Conservation (phyloP, 2,888 invertebrate species). For the Cheilosia pagana region DNA sequence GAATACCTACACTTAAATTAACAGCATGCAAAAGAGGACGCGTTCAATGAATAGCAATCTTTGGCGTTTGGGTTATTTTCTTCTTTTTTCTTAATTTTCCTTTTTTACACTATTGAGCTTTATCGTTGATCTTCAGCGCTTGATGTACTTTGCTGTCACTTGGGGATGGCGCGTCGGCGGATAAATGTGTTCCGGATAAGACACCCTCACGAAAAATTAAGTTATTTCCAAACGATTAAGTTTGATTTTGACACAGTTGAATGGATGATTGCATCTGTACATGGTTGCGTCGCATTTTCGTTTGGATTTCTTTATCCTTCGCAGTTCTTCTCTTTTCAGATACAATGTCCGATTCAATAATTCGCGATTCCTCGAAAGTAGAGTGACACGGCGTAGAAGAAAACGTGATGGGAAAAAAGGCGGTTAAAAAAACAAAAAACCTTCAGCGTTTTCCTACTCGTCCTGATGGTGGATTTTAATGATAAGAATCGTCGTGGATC, state of each 20-base stretch:
- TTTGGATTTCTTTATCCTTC: constrained; percentile 18
- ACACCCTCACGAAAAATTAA: constrained; percentile 68
- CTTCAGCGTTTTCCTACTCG: constrained; percentile 24
- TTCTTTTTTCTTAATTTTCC: constrained; percentile 3
- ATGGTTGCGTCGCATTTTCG: constrained; percentile 19
- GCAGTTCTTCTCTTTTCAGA: constrained; percentile 7
- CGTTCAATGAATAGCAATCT: constrained; percentile 45
- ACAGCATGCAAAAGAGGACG: constrained; percentile 50
- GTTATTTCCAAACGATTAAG: constrained; percentile 77
- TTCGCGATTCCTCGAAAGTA: constrained; percentile 40
- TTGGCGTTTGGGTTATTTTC: constrained; percentile 8
- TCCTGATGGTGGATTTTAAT: constrained; percentile 59
- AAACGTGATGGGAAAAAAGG: constrained; percentile 47
- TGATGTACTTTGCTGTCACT: constrained; percentile 60
- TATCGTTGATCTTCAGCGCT: constrained; percentile 56
- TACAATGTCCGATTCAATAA: constrained; percentile 69
- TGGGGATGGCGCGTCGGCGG: constrained; percentile 12
- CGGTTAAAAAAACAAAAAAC: neutral
- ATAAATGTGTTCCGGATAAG: constrained; percentile 34
- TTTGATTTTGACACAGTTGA: constrained; percentile 76
- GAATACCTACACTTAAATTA: neutral
- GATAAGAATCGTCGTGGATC: constrained; percentile 36
- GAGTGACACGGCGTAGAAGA: constrained; percentile 30
- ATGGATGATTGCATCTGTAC: constrained; percentile 71
- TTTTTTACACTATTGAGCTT: constrained; percentile 57